phyloP scores from a whole-genome alignment of 2,113 vertebrate species.

The Gracilinanus agilis region DNA sequence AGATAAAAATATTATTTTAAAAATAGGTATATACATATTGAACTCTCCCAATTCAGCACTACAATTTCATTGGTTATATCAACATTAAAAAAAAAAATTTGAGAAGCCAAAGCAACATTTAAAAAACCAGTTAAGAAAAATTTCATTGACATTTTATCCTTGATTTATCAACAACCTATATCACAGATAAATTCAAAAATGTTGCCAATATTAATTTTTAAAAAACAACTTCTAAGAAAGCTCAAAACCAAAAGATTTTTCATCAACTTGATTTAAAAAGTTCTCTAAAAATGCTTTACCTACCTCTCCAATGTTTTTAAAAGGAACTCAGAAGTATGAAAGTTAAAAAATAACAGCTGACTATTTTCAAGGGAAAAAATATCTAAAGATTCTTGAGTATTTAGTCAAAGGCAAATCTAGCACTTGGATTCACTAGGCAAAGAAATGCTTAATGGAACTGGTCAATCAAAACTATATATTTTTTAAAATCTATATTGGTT shows the following conservation, averaged over 20 bases:
- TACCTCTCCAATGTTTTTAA: background rate
- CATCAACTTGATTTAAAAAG: background rate
- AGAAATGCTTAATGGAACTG: background rate
- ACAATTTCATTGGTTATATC: conserved; percentile 27
- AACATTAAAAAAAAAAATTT: conserved; percentile 33
- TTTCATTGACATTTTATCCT: conserved; percentile 10
- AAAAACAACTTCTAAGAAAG: background rate
- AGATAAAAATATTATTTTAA: conserved; percentile 29
- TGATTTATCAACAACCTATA: conserved; percentile 19
- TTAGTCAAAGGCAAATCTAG: background rate
- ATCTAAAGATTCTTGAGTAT: background rate
- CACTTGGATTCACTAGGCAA: background rate
- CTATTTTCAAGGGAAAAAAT: background rate
- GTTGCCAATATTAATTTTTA: background rate
- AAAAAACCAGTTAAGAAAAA: conserved; percentile 24
- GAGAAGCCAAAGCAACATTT: conserved; percentile 9
- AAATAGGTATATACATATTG: background rate
- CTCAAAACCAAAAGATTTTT: background rate
- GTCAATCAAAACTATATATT: background rate
- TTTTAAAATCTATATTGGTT: background rate
- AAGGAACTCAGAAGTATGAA: background rate
- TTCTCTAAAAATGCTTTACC: background rate
- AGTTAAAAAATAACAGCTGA: background rate
- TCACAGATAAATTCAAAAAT: conserved; percentile 42
- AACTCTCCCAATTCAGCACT: background rate